These are phyloP conservation scores for Oeneis ivallda DNA, from an alignment of 2,888 invertebrate genomes.

Conservation along the genomic window DNA sequence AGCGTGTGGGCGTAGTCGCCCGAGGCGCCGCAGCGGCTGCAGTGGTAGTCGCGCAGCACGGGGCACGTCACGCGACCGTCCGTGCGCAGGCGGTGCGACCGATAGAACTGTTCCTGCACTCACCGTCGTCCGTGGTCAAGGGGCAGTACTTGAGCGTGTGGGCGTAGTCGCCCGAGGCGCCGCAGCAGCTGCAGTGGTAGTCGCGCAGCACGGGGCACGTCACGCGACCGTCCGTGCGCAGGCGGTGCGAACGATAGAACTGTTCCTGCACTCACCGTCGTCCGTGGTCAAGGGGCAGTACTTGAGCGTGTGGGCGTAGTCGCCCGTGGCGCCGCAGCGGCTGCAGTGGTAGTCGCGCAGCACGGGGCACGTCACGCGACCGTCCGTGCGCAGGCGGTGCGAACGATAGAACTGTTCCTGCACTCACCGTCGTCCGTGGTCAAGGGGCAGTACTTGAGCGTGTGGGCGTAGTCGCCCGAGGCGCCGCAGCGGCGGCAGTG, in stretches of 20 bases:
- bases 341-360: constrained; percentile 87
- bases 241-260: constrained; percentile 66
- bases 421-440: not conserved
- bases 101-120: not conserved
- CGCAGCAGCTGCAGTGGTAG: constrained; percentile 87
- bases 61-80: no score
- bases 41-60: constrained; percentile 86
- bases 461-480: constrained; percentile 87
- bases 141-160: constrained; percentile 92
- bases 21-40: constrained; percentile 85
- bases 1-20: constrained; percentile 89
- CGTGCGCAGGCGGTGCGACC: no score
- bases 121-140: constrained; percentile 26
- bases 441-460: constrained; percentile 87
- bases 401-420: constrained; percentile 75
- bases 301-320: constrained; percentile 87
- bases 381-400: constrained; percentile 85
- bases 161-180: constrained; percentile 85
- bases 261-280: not conserved
- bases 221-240: constrained; percentile 85
- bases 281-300: constrained; percentile 83
- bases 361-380: constrained; percentile 86
- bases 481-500: constrained; percentile 87
- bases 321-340: constrained; percentile 86
- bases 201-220: constrained; percentile 87